These are phyloP conservation scores for Cyrtodaria siliqua DNA, from an alignment of 2,888 invertebrate genomes.

Conservation along the genomic window DNA sequence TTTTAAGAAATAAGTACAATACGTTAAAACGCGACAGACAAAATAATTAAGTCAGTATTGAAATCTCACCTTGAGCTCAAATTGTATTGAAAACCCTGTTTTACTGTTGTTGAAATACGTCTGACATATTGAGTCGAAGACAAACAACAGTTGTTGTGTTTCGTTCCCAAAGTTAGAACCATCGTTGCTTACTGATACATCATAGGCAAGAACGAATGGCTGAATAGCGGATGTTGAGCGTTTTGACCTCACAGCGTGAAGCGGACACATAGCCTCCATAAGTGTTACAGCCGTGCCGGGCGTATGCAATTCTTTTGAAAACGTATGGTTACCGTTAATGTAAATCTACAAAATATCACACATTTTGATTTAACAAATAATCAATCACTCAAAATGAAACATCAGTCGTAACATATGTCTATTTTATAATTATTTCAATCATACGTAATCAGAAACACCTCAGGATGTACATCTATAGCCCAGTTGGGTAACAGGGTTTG, in stretches of 20 bases:
- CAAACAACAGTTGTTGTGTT: neutral
- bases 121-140: conserved; percentile 12
- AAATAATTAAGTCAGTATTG: neutral
- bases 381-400: neutral
- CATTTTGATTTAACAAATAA: neutral
- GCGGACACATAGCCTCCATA: neutral
- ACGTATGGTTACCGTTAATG: neutral
- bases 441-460: no score
- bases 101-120: neutral
- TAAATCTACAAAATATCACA: neutral
- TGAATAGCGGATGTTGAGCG: neutral
- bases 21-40: no score
- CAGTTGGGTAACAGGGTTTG: no score
- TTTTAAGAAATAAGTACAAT: no score
- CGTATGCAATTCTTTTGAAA: neutral
- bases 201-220: conserved; percentile 6
- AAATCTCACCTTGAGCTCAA: neutral
- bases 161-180: conserved; percentile 2
- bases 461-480: no score
- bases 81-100: neutral
- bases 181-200: conserved; percentile 11
- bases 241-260: neutral
- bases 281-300: neutral
- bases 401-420: no score
- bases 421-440: no score